These are phyloP conservation scores for Pseudochromis fuscus DNA, from an alignment of 2,797 vertebrate species.

Conservation along the genomic window DNA sequence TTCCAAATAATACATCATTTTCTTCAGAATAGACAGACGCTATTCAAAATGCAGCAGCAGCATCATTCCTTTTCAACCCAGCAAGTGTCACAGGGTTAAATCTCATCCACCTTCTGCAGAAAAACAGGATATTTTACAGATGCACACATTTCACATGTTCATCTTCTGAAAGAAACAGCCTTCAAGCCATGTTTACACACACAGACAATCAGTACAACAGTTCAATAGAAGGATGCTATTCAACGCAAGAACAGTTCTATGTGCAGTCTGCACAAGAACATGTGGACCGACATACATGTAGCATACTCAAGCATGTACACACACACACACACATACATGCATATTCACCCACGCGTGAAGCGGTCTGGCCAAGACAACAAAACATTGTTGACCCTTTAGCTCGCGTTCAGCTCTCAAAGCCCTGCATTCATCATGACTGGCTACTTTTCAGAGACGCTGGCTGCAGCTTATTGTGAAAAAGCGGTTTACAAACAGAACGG, in stretches of 20 bases:
- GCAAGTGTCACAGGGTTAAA: background rate
- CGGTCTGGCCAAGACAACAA: constrained; percentile 29
- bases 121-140: background rate
- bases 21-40: background rate
- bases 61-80: too few relatives aligned
- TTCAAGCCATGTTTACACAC: background rate
- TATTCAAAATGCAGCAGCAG: background rate
- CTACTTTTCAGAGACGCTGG: constrained; percentile 22
- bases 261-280: constrained; percentile 15
- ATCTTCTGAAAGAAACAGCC: background rate
- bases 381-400: constrained; percentile 51
- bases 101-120: background rate
- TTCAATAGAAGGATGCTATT: constrained; percentile 2
- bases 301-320: background rate
- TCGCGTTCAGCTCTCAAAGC: constrained; percentile 29
- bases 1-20: background rate
- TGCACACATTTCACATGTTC: background rate
- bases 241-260: background rate
- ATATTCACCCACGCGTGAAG: constrained; percentile 31
- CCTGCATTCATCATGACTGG: constrained; percentile 40
- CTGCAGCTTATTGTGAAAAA: constrained; percentile 43
- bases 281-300: constrained; percentile 5
- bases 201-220: background rate
- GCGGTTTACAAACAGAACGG: constrained; percentile 46
- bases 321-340: constrained; percentile 5